Base-by-base conservation (phyloP, 2,888 invertebrate species). In the Drosophila diplacantha region DNA sequence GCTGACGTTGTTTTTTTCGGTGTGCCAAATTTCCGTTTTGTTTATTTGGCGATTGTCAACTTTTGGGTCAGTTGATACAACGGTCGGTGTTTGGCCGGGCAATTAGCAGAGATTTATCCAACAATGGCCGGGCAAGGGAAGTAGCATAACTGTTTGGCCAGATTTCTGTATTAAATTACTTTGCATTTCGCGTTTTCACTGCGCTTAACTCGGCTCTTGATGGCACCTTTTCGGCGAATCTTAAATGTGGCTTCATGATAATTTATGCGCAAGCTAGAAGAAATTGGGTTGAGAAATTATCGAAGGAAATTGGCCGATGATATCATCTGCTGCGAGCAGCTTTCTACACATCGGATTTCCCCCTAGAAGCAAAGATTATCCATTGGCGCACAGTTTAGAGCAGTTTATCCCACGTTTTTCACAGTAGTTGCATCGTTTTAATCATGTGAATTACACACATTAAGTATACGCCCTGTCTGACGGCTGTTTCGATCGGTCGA, bases 1-100 rank as follows among this genome's bases (percentile, higher is more conserved):
- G 16, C 5, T 51, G 52, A n/a, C 49, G 55, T 53, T 73, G 56
- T 32, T 51, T 55, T 65, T 66, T 64, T 54, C 24, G 44, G 50
- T 67, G 70, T 65, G 70, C 73, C 67, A 67, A 81, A 81, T 81
- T 83, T 81, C 65, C 75, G 75, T 73, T 75, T 76, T 55, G 74
- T 76, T 84, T 81, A 70, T 75, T 71, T 59, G 70, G 70, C 75
- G 62, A 71, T 71, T 54, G 32, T 57, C 57, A 65, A 61, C 43
- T 81, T 77, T 58, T 80, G 67, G 78, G 78, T 78, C 78, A 78
- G 73, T 55, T 66, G 57, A 41, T 50, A 59, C 66, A 76, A 62
- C 81, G 74, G 81, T 49, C 52, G 63, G 24, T 61, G 50, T 70
- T 76, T 59, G 69, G 51, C 35, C 50, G n/a, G 47, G 77, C 83